Base-by-base conservation (phyloP, 2,113 vertebrate genomes). In the Semnornis frantzii region DNA sequence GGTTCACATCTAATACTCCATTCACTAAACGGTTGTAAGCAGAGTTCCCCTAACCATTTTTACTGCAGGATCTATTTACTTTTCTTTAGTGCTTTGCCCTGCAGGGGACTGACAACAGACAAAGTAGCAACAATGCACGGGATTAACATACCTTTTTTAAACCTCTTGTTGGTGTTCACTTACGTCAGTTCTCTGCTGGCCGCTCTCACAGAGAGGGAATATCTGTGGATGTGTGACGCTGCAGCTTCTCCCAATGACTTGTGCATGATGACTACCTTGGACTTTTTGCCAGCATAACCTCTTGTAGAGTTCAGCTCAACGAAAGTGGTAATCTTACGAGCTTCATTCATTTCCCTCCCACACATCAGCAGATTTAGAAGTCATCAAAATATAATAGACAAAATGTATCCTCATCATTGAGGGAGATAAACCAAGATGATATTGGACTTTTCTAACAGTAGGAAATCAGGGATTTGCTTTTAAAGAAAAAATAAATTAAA, bases 331-430 rank as follows among this genome's bases (percentile, higher is more conserved):
- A 65, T 46, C 24, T 86, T 59, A 85, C 0, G 1, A 71, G 71
- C 75, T 92, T 59, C 68, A 63, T 74, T 93, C 64, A 80, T 15
- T 74, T 94, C 74, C 39, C 59, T 95, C 84, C 74, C 62, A 92
- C 34, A 52, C 8, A 4, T 73, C 87, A 87, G 48, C 64, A 93
- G 75, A 85, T 87, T 92, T 80, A 82, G 68, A 89, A 85, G 17
- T 60, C 66, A 84, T 65, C 78, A 77, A 70, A 91, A 70, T 34
- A 30, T 76, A 90, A 70, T 2, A 63, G 0, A 1, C 52, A 91
- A 92, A 87, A 87, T 68, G 52, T 52, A 93, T 48, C 63, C 25
- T n/a, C n/a, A 37, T 82, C 73, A 72, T 8, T 2, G 1, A 81
- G 50, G 59, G 57, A 92, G 55, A 5, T 87, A 82, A 92, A 92